Evolutionary conservation across 2,888 invertebrate species (phyloP).

Genomic region (Augochlorella aurata): DNA sequence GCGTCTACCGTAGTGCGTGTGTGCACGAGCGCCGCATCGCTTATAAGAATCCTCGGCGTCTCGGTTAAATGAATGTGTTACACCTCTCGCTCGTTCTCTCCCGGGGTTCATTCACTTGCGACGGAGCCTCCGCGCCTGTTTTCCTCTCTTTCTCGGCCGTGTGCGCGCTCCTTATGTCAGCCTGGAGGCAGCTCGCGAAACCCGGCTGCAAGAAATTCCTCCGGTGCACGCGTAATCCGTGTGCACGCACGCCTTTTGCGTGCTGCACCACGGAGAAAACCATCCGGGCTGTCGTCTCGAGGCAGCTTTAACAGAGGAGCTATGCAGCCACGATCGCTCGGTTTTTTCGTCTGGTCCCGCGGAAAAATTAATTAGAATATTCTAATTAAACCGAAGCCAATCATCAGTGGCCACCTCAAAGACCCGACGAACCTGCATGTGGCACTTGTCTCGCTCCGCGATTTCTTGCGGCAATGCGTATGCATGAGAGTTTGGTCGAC

Average conservation of each 20-base stretch:
- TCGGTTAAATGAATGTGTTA: slow-evolving; percentile 68
- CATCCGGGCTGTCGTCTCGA: neutral
- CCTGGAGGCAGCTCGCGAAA: slow-evolving; percentile 55
- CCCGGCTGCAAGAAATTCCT: slow-evolving; percentile 58
- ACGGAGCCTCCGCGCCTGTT: slow-evolving; percentile 43
- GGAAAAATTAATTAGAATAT: slow-evolving; percentile 8
- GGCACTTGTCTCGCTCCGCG: neutral
- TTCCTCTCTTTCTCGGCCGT: slow-evolving; percentile 12
- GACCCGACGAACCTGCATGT: neutral
- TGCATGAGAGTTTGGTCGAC: too few species aligned
- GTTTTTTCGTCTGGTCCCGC: neutral
- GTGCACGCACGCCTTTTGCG: slow-evolving; percentile 28
- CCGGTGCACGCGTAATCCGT: slow-evolving; percentile 49
- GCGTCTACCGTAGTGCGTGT: slow-evolving; percentile 8
- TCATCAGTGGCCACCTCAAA: neutral
- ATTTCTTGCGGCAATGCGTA: neutral
- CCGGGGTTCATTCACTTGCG: slow-evolving; percentile 66
- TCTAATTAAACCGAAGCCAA: neutral
- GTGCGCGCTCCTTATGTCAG: slow-evolving; percentile 56
- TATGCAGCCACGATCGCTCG: neutral
- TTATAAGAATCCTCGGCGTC: slow-evolving; percentile 60
- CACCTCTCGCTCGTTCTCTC: slow-evolving; percentile 61
- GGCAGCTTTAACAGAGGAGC: neutral
- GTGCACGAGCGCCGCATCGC: slow-evolving; percentile 12
- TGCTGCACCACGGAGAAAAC: slow-evolving; percentile 28